Evolutionary conservation across 1,140 invertebrate species (phyloP), one percentile per base, ranked within the genome.

Genomic region (Zelostemma sp.): DNA sequence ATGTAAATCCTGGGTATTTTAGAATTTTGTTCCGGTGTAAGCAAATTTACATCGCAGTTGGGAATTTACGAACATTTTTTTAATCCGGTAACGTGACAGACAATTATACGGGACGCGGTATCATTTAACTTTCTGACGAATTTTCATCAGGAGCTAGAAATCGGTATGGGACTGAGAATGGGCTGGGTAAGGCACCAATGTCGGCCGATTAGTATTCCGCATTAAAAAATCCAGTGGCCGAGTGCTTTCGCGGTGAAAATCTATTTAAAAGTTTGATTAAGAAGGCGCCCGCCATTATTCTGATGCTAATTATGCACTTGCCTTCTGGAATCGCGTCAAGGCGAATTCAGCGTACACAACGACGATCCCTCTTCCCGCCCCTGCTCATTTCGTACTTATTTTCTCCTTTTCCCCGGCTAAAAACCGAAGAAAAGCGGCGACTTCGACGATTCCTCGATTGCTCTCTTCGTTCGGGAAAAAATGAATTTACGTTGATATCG

Each of bases 201-300:
- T 74, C 62, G 59, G 58, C 66, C 66, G 71, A 79, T 77, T 79
- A 79, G 69, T 75, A 77, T 77, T 79, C 75, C 67, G 72, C 53
- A 71, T 71, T 68, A 71, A 71, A 35, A 71, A 74, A 74, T 71
- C 48, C 49, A 35, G 14, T 31, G 40, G 40, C 35, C 61, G 56
- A 50, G 61, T 51, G 65, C 68, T 65, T 64, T 48, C 58, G 47
- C 35, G 66, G 65, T 75, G 76, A 76, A 80, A 80, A 80, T 76
- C 76, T 75, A 78, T 78, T 78, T 80, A 77, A 80, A 78, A 80
- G 78, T 80, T 80, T 80, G 76, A 80, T 80, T 78, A 78, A 77
- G 76, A 76, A 76, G 77, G 69, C 67, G 57, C 55, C 40, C 40
- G 68, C 58, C 48, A 80, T 80, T 79, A 80, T 80, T 78, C 78